A percentile compares a stretch with the other conserved stretches of the same genome.
Evolutionary conservation across 2,113 vertebrate genomes (phyloP).

Genomic region (Brachypteracias leptosomus): DNA sequence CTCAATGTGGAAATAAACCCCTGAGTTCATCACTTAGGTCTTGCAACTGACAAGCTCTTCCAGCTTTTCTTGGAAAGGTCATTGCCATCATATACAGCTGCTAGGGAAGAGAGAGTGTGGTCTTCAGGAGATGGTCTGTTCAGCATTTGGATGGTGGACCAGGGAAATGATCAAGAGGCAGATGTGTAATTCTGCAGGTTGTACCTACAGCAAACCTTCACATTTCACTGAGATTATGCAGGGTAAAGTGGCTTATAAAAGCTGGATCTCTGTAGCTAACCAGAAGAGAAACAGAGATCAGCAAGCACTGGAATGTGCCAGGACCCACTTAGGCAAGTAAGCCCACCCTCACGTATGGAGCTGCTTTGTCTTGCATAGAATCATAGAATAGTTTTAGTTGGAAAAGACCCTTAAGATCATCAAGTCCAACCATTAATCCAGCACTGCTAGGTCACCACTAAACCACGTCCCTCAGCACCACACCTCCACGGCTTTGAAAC

Average conservation of each 20-base stretch:
- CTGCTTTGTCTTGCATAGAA: not conserved
- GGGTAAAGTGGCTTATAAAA: not conserved
- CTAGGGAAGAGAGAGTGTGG: not conserved
- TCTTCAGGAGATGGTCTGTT: not conserved
- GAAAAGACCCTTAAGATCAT: too few species aligned
- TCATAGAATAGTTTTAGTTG: too few species aligned
- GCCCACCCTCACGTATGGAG: too few species aligned
- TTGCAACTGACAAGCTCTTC: not conserved
- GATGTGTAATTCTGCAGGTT: rapidly evolving
- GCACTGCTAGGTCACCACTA: too few species aligned
- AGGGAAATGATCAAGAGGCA: not conserved
- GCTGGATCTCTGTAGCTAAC: not conserved
- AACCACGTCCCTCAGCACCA: too few species aligned
- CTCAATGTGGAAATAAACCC: not conserved
- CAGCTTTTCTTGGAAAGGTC: not conserved
- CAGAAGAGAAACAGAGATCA: not conserved
- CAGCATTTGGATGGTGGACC: too few species aligned
- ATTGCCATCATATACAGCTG: rapidly evolving
- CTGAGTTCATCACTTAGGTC: not conserved
- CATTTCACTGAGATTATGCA: rapidly evolving
- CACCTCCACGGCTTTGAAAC: too few species aligned
- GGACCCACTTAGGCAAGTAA: not conserved
- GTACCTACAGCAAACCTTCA: not conserved
- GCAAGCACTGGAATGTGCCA: not conserved
- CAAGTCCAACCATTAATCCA: too few species aligned